Base-by-base conservation (phyloP, 2,113 vertebrate species). In the Eulemur rufifrons region DNA sequence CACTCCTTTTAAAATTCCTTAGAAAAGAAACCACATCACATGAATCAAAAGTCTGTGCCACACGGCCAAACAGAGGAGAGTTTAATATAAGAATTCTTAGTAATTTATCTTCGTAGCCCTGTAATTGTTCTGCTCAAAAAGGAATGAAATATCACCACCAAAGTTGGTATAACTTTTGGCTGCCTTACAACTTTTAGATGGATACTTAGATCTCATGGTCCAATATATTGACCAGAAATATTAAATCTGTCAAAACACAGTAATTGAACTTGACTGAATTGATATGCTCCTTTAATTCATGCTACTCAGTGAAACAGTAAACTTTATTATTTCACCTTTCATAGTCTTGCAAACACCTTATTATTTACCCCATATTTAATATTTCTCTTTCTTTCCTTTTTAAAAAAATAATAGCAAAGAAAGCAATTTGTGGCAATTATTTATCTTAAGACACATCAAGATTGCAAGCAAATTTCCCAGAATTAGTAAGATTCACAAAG, bases 231-330 rank as follows among this genome's bases (percentile, higher is more conserved):
- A 97, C 92, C 95, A 97, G 84, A 97, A 97, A 96, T 95, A 95
- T 92, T 97, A 94, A 97, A 97, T 96, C 93, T 97, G 93, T 96
- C 97, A 96, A 91, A 89, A 94, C 56, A 91, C 82, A 91, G 82
- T 93, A 91, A 96, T 87, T 54, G 63, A 96, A 89, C 64, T 86
- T 34, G 45, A 93, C 86, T 80, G 73, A 97, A 97, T 34, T 94
- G 93, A 95, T 94, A 94, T 37, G 81, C 80, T 96, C 45, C 82
- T 93, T 94, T 86, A 88, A 86, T 89, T 91, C 93, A 85, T 71
- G 68, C 52, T 74, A 89, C 18, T 5, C 91, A 66, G 37, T 56
- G 8, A 89, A 95, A 89, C 54, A 95, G 82, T 73, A 82, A 97
- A 89, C 89, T 93, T 89, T 91, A 89, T 91, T 86, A 86, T 78